phyloP scores from a whole-genome alignment of 1,140 invertebrate genomes.

The Ditylenchus dipsaci region DNA sequence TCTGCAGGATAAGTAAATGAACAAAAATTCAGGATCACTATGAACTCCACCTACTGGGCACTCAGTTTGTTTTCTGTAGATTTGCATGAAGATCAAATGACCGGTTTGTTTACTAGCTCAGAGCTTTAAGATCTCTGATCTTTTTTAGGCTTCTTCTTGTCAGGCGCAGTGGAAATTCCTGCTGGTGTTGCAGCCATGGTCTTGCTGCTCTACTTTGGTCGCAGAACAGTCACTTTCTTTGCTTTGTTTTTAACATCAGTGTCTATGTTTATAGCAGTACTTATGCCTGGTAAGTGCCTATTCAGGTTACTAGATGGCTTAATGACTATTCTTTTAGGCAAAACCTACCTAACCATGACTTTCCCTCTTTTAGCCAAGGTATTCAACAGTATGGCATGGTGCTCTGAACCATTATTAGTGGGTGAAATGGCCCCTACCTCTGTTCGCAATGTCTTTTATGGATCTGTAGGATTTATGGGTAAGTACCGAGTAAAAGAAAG shows the following conservation, averaged over 20 bases:
- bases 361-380: slow-evolving; percentile 43
- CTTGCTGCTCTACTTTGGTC: slow-evolving; percentile 33
- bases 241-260: slow-evolving; percentile 32
- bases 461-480: slow-evolving; percentile 17
- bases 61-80: slow-evolving; percentile 40
- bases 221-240: slow-evolving; percentile 35
- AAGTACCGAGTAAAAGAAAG: neutral
- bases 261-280: slow-evolving; percentile 32
- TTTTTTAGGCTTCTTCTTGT: slow-evolving; percentile 23
- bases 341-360: slow-evolving; percentile 24
- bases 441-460: slow-evolving; percentile 39
- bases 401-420: slow-evolving; percentile 36
- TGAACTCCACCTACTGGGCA: slow-evolving; percentile 45
- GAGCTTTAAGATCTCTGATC: too few species aligned
- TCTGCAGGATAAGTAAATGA: too few species aligned
- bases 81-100: slow-evolving; percentile 45
- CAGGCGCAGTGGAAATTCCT: slow-evolving; percentile 42
- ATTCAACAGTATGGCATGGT: slow-evolving; percentile 42
- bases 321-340: slow-evolving; percentile 24
- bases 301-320: neutral
- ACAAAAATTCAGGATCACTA: slow-evolving; percentile 24
- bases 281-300: slow-evolving; percentile 37
- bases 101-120: slow-evolving; percentile 19
- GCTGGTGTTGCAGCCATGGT: slow-evolving; percentile 40
- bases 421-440: slow-evolving; percentile 46